These are phyloP conservation scores for Nematopogon swammerdamellus DNA, from an alignment of 2,888 invertebrate species.

Conservation along the genomic window DNA sequence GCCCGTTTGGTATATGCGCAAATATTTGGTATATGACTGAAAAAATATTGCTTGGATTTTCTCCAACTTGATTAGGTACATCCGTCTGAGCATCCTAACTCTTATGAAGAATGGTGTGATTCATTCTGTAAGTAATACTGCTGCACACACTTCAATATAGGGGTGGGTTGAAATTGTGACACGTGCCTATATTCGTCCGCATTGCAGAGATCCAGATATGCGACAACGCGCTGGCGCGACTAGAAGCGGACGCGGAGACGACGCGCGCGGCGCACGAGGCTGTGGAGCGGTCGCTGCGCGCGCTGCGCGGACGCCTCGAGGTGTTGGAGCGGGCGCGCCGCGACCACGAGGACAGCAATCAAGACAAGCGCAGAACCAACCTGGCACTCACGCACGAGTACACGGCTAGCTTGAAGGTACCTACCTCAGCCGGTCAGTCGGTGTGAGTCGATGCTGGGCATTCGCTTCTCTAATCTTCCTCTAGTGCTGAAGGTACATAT, in stretches of 20 bases:
- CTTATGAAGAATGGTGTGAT: too few relatives aligned
- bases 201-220: slow-evolving; percentile 55
- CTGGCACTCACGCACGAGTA: slow-evolving; percentile 57
- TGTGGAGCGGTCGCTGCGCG: slow-evolving; percentile 57
- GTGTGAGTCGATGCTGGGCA: too few relatives aligned
- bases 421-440: too few relatives aligned
- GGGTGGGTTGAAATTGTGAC: too few relatives aligned
- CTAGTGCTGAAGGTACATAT: too few relatives aligned
- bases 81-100: too few relatives aligned
- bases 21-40: too few relatives aligned
- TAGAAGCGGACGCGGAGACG: slow-evolving; percentile 62
- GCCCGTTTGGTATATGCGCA: too few relatives aligned
- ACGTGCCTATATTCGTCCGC: too few relatives aligned
- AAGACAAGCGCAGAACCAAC: slow-evolving; percentile 50
- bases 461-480: too few relatives aligned
- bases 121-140: not conserved
- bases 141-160: not conserved
- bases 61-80: too few relatives aligned
- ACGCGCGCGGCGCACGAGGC: slow-evolving; percentile 28
- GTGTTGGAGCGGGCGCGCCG: slow-evolving; percentile 59
- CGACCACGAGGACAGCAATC: slow-evolving; percentile 55
- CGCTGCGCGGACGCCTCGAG: slow-evolving; percentile 58
- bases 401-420: slow-evolving; percentile 46
- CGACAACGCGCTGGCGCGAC: slow-evolving; percentile 70
- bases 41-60: too few relatives aligned